Conservation (phyloP, 2,797 vertebrate species). For the Bradypus variegatus region DNA sequence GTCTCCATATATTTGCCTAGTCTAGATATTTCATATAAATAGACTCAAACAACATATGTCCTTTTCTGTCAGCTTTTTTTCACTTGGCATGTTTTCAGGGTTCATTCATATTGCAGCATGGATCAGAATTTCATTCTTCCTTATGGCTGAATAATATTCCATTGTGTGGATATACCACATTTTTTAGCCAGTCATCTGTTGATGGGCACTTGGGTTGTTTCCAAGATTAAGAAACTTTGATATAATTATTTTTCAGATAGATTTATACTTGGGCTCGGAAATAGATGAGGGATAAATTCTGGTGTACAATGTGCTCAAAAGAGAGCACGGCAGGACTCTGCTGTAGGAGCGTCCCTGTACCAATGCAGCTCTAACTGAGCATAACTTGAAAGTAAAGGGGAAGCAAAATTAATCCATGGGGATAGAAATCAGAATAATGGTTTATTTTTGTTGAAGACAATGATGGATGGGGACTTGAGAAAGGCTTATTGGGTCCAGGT, state of each 20-base stretch:
- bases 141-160: no score
- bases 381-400: not conserved
- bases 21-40: no score
- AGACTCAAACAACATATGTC: no score
- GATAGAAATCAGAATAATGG: not conserved
- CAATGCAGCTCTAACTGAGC: not conserved
- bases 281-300: not conserved
- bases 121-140: no score
- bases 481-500: not conserved
- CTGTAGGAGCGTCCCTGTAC: not conserved
- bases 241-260: not conserved
- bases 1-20: no score
- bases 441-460: not conserved
- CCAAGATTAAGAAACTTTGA: not conserved
- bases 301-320: not conserved
- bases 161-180: no score
- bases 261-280: not conserved
- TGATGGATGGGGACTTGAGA: not conserved
- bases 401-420: not conserved
- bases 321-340: not conserved
- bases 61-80: no score
- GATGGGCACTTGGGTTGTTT: no score
- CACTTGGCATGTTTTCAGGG: no score
- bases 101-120: no score
- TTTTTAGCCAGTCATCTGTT: no score